These are phyloP conservation scores for Dromaius novaehollandiae DNA, from an alignment of 2,113 vertebrate genomes.

Conservation along the genomic window DNA sequence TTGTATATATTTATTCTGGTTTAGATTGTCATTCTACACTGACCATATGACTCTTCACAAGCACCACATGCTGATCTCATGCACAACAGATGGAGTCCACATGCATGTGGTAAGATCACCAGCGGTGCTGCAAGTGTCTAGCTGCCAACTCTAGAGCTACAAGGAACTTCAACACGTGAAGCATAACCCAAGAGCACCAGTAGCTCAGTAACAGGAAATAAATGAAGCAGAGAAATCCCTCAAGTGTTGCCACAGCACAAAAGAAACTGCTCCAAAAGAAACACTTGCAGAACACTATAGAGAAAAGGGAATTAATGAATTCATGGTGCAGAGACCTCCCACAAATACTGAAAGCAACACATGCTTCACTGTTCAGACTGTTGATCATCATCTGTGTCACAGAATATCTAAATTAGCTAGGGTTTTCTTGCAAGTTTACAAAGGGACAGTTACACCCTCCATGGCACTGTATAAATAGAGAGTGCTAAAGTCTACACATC, in stretches of 20 bases:
- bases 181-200: neutral
- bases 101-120: neutral
- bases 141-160: neutral
- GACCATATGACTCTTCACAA: constrained; percentile 10
- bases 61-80: neutral
- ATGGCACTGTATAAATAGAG: neutral
- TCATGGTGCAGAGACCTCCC: neutral
- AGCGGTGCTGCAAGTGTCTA: neutral
- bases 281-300: neutral
- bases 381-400: neutral
- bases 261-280: neutral
- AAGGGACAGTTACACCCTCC: neutral
- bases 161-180: neutral
- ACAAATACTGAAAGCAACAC: neutral
- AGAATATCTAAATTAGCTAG: neutral
- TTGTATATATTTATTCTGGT: constrained; percentile 2
- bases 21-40: neutral
- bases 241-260: neutral
- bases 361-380: neutral
- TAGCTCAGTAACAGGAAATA: neutral
- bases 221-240: neutral
- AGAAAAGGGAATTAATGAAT: neutral
- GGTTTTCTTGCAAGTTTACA: neutral
- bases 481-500: neutral
- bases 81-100: constrained; percentile 21